phyloP scores from a whole-genome alignment of 2,888 invertebrate species.

The Scotopteryx bipunctaria region DNA sequence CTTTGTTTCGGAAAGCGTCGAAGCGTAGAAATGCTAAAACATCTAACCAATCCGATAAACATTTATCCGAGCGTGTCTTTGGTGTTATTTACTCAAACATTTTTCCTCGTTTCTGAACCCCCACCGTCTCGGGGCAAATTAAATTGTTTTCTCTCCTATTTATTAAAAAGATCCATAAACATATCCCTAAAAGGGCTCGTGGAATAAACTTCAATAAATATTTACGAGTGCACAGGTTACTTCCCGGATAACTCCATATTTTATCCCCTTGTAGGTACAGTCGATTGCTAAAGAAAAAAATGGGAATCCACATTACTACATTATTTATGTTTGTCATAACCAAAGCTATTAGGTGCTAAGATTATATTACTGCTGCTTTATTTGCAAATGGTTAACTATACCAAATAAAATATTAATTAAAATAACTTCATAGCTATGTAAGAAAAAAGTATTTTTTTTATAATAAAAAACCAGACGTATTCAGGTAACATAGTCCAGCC shows the following conservation, averaged over 20 bases:
- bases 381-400: too few species aligned
- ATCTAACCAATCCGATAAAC: background rate
- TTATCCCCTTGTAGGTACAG: slow-evolving; percentile 22
- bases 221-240: slow-evolving; percentile 33
- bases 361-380: too few species aligned
- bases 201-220: slow-evolving; percentile 37
- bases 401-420: too few species aligned
- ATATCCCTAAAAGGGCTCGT: slow-evolving; percentile 12
- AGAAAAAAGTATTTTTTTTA: too few species aligned
- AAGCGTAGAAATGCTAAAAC: too few species aligned
- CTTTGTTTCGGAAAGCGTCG: too few species aligned
- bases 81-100: slow-evolving; percentile 9
- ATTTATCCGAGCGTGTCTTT: slow-evolving; percentile 3
- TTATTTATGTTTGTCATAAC: too few species aligned
- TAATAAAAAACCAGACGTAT: too few species aligned
- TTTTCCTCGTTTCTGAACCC: background rate
- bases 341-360: too few species aligned
- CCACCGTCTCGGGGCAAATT: background rate
- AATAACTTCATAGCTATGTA: too few species aligned
- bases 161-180: slow-evolving; percentile 23
- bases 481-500: too few species aligned
- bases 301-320: too few species aligned
- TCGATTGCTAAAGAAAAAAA: slow-evolving; percentile 1
- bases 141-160: slow-evolving; percentile 11
- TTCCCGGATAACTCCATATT: slow-evolving; percentile 25